phyloP scores from a whole-genome alignment of 2,113 vertebrate species.

The Todiramphus chloris region DNA sequence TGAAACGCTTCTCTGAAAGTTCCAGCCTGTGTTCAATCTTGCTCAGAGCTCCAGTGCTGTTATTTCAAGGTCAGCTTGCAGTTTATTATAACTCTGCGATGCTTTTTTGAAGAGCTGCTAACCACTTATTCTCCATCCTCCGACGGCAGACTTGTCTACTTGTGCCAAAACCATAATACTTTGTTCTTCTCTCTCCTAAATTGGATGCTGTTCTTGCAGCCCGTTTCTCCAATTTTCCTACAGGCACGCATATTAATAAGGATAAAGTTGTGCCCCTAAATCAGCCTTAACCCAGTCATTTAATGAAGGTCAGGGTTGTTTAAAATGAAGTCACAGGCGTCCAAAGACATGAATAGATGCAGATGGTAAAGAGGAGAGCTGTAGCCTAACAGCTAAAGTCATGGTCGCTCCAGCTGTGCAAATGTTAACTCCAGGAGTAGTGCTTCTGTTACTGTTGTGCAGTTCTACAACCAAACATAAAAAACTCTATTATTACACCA shows the following conservation, averaged over 20 bases:
- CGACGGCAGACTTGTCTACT: neutral
- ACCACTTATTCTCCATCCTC: slow-evolving; percentile 50
- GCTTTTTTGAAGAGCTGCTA: slow-evolving; percentile 55
- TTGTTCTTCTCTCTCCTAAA: slow-evolving; percentile 60
- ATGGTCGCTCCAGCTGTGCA: neutral
- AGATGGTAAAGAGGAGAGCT: neutral
- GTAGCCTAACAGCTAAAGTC: neutral
- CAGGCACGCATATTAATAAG: slow-evolving; percentile 21
- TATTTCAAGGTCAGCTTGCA: slow-evolving; percentile 22
- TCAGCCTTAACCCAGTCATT: slow-evolving; percentile 32
- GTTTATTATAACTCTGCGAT: slow-evolving; percentile 32
- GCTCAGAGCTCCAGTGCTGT: neutral
- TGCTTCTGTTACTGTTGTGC: neutral
- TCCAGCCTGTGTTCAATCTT: slow-evolving; percentile 35
- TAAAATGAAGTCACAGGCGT: slow-evolving; percentile 5
- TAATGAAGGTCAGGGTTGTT: slow-evolving; percentile 23
- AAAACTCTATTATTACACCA: neutral
- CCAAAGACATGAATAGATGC: neutral
- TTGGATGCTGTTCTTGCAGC: slow-evolving; percentile 33
- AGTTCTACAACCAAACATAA: neutral
- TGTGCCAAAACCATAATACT: slow-evolving; percentile 62
- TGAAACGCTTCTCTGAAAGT: slow-evolving; percentile 15
- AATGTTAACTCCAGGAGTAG: neutral
- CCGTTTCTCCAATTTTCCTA: slow-evolving; percentile 48
- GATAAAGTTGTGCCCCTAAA: slow-evolving; percentile 46